Percentiles rank a stretch among this genome's conserved stretches.
Evolutionary conservation across 2,888 invertebrate genomes (phyloP).

Genomic region (Holacanthella duospinosa): DNA sequence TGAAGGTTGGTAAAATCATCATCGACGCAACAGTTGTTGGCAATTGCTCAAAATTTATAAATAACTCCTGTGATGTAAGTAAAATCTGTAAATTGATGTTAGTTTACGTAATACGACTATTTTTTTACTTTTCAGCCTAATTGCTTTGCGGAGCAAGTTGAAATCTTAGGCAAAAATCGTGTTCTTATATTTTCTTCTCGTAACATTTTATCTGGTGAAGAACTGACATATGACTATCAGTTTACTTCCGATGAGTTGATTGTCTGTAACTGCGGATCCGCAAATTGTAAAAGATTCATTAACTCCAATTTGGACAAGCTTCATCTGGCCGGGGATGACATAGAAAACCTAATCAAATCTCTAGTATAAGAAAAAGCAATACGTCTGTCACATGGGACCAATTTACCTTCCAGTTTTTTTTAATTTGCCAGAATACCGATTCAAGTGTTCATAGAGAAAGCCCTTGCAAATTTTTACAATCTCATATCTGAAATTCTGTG

Average conservation of each 20-base stretch:
- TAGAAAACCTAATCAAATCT: not conserved
- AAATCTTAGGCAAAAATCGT: not conserved
- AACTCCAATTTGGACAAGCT: not conserved
- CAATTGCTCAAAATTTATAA: conserved; percentile 7
- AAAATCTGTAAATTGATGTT: not conserved
- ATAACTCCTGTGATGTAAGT: conserved; percentile 10
- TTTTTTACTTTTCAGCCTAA: conserved; percentile 12
- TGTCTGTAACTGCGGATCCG: conserved; percentile 4
- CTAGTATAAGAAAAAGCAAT: not conserved
- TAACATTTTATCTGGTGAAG: conserved; percentile 7
- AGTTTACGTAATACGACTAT: no score
- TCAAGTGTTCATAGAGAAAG: no score
- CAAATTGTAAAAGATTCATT: not conserved
- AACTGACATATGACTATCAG: conserved; percentile 10
- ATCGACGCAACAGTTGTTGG: conserved; percentile 9
- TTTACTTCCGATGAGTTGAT: conserved; percentile 10
- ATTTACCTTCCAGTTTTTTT: no score
- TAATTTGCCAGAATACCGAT: no score
- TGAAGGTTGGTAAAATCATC: not conserved
- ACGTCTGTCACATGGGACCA: no score
- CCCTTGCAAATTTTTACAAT: no score
- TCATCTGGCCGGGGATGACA: not conserved
- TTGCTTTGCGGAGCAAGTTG: not conserved
- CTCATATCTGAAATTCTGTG: no score
- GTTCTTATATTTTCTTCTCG: not conserved